Evolutionary conservation across 2,888 invertebrate genomes (phyloP).

Genomic region (Phyllotreta cruciferae): DNA sequence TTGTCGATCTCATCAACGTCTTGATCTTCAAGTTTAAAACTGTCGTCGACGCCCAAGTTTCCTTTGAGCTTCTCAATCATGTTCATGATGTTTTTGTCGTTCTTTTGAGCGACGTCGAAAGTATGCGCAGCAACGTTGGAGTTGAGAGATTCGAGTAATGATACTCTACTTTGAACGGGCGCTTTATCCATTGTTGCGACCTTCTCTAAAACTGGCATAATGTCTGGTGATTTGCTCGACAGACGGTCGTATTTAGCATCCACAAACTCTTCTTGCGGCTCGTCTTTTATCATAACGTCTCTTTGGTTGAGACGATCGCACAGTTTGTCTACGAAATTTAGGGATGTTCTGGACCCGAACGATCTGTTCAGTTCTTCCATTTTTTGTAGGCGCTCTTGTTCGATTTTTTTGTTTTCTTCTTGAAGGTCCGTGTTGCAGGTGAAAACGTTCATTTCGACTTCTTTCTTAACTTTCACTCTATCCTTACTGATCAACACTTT

Average conservation of each 20-base stretch:
- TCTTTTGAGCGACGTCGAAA: constrained; percentile 43
- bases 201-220: constrained; percentile 41
- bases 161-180: constrained; percentile 37
- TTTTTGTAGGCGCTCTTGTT: constrained; percentile 60
- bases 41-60: constrained; percentile 41
- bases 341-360: constrained; percentile 49
- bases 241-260: constrained; percentile 11
- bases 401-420: constrained; percentile 60
- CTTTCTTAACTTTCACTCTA: constrained; percentile 33
- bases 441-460: constrained; percentile 50
- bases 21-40: constrained; percentile 12
- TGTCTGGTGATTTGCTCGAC: constrained; percentile 22
- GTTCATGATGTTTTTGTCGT: constrained; percentile 43
- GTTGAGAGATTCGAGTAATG: constrained; percentile 36
- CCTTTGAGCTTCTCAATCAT: constrained; percentile 51
- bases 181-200: constrained; percentile 20
- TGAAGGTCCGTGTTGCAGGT: constrained; percentile 56
- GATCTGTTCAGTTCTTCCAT: constrained; percentile 62
- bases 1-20: constrained; percentile 28
- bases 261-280: constrained; percentile 37
- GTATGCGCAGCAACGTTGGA: constrained; percentile 31
- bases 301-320: constrained; percentile 48
- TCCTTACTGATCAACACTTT: constrained; percentile 1
- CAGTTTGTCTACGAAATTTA: constrained; percentile 52
- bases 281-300: constrained; percentile 40